phyloP scores from a whole-genome alignment of 1,140 invertebrate genomes.

The Druon quercuslanigerum region DNA sequence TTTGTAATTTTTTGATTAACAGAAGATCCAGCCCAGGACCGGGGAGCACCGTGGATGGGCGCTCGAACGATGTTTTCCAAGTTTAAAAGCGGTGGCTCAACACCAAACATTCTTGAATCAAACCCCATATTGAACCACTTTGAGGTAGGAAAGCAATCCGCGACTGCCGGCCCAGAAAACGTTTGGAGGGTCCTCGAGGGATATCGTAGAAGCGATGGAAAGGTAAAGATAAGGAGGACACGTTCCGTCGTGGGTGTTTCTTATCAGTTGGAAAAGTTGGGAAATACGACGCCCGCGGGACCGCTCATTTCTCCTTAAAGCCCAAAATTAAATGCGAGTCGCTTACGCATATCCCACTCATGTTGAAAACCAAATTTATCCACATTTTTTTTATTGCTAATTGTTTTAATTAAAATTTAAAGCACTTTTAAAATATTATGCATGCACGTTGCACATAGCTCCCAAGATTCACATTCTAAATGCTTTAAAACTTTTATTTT shows the following conservation, averaged over 20 bases:
- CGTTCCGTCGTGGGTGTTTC: not conserved
- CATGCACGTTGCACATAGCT: no score
- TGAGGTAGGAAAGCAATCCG: slow-evolving; percentile 90
- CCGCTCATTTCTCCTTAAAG: no score
- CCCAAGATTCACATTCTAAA: no score
- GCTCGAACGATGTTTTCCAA: slow-evolving; percentile 80
- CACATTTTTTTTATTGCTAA: no score
- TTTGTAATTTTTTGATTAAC: no score
- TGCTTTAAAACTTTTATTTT: no score
- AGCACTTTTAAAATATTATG: no score
- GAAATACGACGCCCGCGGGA: slow-evolving; percentile 1
- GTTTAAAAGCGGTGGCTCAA: slow-evolving; percentile 79
- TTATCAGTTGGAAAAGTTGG: not conserved
- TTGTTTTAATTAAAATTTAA: no score
- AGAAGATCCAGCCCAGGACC: not conserved
- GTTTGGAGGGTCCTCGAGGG: slow-evolving; percentile 96
- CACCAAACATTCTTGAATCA: slow-evolving; percentile 81
- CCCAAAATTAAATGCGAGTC: no score
- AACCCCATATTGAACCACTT: slow-evolving; percentile 94
- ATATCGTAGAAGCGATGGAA: slow-evolving; percentile 90
- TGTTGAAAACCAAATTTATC: no score
- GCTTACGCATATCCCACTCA: no score
- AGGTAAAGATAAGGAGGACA: slow-evolving; percentile 80
- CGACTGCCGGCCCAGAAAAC: slow-evolving; percentile 92
- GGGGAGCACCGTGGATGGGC: slow-evolving; percentile 11